A percentile compares a stretch with the other conserved stretches of the same genome.
These are phyloP conservation scores for Campopleginae sp. DNA, from an alignment of 2,888 invertebrate species.

Conservation along the genomic window DNA sequence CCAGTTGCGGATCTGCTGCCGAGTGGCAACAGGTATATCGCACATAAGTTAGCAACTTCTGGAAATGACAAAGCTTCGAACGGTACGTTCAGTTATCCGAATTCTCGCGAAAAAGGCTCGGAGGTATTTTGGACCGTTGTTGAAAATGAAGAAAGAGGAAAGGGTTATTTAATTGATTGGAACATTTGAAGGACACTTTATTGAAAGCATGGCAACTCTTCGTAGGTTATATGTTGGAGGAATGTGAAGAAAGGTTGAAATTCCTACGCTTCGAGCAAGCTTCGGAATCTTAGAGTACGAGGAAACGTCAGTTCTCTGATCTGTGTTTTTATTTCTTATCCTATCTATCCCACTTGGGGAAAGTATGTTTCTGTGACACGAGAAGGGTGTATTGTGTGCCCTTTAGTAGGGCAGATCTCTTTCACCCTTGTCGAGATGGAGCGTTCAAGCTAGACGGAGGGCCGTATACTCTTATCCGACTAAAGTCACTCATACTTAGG, in stretches of 20 bases:
- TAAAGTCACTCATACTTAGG: constrained; percentile 75
- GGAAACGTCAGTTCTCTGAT: not conserved
- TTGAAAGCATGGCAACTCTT: not conserved
- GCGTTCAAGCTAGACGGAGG: constrained; percentile 36
- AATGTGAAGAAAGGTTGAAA: not conserved
- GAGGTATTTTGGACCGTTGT: constrained; percentile 21
- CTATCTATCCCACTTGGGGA: constrained; percentile 58
- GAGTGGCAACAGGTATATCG: constrained; percentile 59
- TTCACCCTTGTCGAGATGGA: constrained; percentile 57
- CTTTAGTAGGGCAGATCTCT: constrained; percentile 42
- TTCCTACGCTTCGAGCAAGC: not conserved
- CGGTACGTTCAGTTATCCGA: constrained; percentile 3
- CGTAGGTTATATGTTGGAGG: not conserved
- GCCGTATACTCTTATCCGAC: constrained; percentile 41
- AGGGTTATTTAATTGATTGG: constrained; percentile 3
- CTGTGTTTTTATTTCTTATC: not conserved
- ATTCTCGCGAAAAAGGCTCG: not conserved
- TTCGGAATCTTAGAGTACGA: not conserved
- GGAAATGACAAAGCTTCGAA: constrained; percentile 55
- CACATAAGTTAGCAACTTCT: constrained; percentile 55
- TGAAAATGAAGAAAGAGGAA: constrained; percentile 15
- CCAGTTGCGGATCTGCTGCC: constrained; percentile 59
- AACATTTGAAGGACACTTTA: not conserved
- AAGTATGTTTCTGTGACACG: constrained; percentile 81
- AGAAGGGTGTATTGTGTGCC: constrained; percentile 68